A percentile compares a stretch with the other conserved stretches of the same genome.
These are phyloP conservation scores for Oncorhynchus gorbuscha DNA, from an alignment of 2,113 vertebrate genomes.

Conservation along the genomic window DNA sequence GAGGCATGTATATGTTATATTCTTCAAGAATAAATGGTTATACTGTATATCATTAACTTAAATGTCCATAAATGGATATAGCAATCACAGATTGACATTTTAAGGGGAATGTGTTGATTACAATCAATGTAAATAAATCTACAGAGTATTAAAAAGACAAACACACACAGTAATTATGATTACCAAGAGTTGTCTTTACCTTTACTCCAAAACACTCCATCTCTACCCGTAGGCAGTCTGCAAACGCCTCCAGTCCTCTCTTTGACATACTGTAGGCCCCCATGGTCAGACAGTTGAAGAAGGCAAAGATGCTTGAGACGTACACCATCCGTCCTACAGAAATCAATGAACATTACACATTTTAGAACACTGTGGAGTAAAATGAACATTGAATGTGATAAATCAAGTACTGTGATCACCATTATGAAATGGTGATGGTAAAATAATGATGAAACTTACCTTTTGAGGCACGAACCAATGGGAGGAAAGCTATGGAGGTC, in stretches of 20 bases:
- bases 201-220: conserved; percentile 78
- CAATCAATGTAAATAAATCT: background rate
- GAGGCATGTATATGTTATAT: no score
- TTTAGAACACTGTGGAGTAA: conserved; percentile 44
- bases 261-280: conserved; percentile 80
- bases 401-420: conserved; percentile 32
- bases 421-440: no score
- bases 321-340: conserved; percentile 77
- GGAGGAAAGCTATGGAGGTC: conserved; percentile 73
- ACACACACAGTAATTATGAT: no score
- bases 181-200: conserved; percentile 52
- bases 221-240: conserved; percentile 78
- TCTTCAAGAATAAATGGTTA: no score
- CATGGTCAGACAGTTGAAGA: conserved; percentile 73
- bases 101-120: background rate
- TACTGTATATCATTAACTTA: no score
- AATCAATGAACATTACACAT: conserved; percentile 39
- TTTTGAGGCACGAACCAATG: conserved; percentile 75
- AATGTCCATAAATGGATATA: no score
- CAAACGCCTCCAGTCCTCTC: conserved; percentile 80
- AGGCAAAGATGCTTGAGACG: conserved; percentile 77
- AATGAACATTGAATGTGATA: conserved; percentile 48
- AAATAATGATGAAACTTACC: conserved; percentile 51
- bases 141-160: no score
- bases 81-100: no score